Conservation (phyloP, 2,797 vertebrate genomes). For the Crenuchus spilurus region DNA sequence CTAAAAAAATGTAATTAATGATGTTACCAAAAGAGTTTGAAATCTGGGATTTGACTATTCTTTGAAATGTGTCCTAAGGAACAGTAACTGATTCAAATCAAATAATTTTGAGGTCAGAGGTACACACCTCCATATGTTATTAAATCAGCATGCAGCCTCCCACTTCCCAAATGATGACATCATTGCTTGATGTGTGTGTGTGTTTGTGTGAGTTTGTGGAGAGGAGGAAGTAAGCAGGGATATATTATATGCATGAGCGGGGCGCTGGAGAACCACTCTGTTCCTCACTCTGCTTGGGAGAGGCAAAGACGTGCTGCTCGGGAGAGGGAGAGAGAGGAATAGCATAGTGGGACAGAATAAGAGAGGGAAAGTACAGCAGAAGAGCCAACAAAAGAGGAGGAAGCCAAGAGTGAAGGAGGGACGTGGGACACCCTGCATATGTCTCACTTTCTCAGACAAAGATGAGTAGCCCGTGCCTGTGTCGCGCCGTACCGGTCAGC, state of each 20-base stretch:
- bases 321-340: conserved; percentile 46
- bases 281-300: conserved; percentile 58
- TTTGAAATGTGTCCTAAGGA: no score
- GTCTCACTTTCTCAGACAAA: conserved; percentile 54
- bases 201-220: conserved; percentile 7
- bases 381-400: conserved; percentile 62
- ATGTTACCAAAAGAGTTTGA: no score
- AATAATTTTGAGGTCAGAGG: neutral
- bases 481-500: conserved; percentile 70
- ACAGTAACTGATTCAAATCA: no score
- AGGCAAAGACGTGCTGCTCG: conserved; percentile 66
- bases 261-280: conserved; percentile 62
- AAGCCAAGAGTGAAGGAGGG: conserved; percentile 40
- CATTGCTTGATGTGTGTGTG: conserved; percentile 36
- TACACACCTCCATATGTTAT: neutral
- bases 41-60: no score
- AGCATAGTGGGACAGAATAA: conserved; percentile 30
- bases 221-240: conserved; percentile 41
- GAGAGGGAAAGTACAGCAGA: conserved; percentile 6
- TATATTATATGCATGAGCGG: conserved; percentile 75
- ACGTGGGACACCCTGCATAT: conserved; percentile 37
- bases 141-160: neutral
- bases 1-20: no score
- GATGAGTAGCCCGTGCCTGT: conserved; percentile 83
- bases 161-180: conserved; percentile 40